Conservation (phyloP, 2,888 invertebrate genomes). For the Hermodice carunculata region DNA sequence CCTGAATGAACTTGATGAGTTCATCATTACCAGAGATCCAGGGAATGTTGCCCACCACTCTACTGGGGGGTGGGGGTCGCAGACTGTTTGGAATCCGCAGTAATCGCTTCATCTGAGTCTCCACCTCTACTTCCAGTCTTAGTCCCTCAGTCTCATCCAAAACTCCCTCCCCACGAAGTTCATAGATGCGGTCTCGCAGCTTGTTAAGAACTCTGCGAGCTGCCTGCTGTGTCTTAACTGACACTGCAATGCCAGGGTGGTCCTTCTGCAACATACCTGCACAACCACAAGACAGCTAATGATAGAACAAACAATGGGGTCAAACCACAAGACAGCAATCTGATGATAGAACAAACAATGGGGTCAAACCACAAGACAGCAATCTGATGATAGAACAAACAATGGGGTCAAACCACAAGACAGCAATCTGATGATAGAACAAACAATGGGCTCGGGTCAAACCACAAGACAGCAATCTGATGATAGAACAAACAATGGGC, state of each 20-base stretch:
- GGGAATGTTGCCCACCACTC: conserved; percentile 60
- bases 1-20: conserved; percentile 64
- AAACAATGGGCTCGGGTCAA: too few relatives aligned
- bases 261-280: conserved; percentile 72
- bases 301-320: too few relatives aligned
- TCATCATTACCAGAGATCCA: conserved; percentile 64
- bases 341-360: too few relatives aligned
- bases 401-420: too few relatives aligned
- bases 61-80: conserved; percentile 64
- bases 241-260: conserved; percentile 74
- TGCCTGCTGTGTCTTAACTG: conserved; percentile 77
- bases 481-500: too few relatives aligned
- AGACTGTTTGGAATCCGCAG: conserved; percentile 64
- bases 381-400: too few relatives aligned
- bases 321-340: too few relatives aligned
- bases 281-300: background rate
- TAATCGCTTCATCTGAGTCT: conserved; percentile 73
- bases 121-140: conserved; percentile 72
- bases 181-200: conserved; percentile 73
- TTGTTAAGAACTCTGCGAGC: conserved; percentile 76
- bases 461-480: too few relatives aligned
- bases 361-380: too few relatives aligned
- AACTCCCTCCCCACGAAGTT: conserved; percentile 75
- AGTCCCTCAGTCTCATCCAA: conserved; percentile 75
- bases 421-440: too few relatives aligned